These are phyloP conservation scores for Salvelinus alpinus DNA, from an alignment of 2,113 vertebrate species.

Conservation along the genomic window DNA sequence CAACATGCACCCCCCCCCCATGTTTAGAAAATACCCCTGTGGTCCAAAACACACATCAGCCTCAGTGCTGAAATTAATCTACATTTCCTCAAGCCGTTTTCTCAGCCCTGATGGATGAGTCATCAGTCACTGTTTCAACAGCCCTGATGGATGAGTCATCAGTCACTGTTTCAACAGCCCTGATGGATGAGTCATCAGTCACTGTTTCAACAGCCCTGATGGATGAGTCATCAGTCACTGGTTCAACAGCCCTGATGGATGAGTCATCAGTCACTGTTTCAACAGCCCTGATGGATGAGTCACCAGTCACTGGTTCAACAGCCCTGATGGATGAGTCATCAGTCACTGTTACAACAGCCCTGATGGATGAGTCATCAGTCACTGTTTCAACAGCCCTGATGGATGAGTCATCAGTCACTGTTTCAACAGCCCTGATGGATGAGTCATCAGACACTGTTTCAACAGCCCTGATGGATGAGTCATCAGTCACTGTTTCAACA, in stretches of 20 bases:
- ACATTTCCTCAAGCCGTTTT: constrained; percentile 65
- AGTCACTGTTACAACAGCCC: constrained; percentile 15
- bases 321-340: constrained; percentile 54
- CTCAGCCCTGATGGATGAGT: constrained; percentile 54
- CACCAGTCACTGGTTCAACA: constrained; percentile 24
- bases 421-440: constrained; percentile 45
- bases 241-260: not conserved
- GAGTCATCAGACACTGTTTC: constrained; percentile 31
- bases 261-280: not conserved
- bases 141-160: too few relatives aligned
- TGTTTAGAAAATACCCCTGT: constrained; percentile 67
- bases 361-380: constrained; percentile 52
- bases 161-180: not conserved
- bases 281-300: constrained; percentile 43
- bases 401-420: constrained; percentile 43
- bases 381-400: constrained; percentile 36
- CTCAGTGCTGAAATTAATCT: constrained; percentile 69
- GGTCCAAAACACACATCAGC: constrained; percentile 70
- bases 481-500: constrained; percentile 25
- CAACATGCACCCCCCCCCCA: constrained; percentile 55
- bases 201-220: not conserved
- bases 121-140: constrained; percentile 29
- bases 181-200: too few relatives aligned
- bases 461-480: constrained; percentile 50
- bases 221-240: too few relatives aligned